Percentiles rank a stretch among this genome's conserved stretches.
Conservation (phyloP, 2,113 vertebrate species). For the Accipiter virgatus region DNA sequence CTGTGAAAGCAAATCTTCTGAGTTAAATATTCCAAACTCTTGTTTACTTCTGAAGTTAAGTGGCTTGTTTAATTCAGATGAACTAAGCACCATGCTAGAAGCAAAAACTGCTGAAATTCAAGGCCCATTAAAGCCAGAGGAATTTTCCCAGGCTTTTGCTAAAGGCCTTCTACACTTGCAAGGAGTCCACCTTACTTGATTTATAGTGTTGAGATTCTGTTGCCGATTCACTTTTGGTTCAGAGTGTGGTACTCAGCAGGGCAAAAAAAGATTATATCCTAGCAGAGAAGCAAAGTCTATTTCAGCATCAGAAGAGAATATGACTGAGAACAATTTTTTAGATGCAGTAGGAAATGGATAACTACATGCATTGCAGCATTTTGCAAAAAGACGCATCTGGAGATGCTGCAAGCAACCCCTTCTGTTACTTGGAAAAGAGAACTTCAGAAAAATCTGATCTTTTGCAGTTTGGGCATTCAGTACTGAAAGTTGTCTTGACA, state of each 20-base stretch:
- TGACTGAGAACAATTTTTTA: not conserved
- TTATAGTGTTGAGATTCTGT: not conserved
- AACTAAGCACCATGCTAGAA: not conserved
- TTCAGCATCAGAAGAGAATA: not conserved
- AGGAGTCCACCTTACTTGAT: not conserved
- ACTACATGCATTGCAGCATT: not conserved
- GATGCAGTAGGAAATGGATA: not conserved
- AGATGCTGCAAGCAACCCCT: not conserved
- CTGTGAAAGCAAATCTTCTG: not conserved
- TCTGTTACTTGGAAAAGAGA: not conserved
- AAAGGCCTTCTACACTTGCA: not conserved
- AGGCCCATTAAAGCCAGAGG: constrained; percentile 24
- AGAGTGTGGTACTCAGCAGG: not conserved
- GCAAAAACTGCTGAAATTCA: constrained; percentile 24
- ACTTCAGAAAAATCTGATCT: not conserved
- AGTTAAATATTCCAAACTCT: constrained; percentile 40
- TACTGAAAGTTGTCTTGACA: not conserved
- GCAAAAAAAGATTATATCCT: not conserved
- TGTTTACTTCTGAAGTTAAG: not conserved
- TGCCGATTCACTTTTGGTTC: not conserved
- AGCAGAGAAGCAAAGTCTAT: not conserved
- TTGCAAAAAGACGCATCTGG: not conserved
- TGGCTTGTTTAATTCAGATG: not conserved
- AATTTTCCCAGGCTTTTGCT: constrained; percentile 34
- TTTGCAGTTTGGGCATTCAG: not conserved